These are phyloP conservation scores for Poeciliopsis paucimaculata DNA, from an alignment of 2,797 vertebrate genomes.

Conservation along the genomic window DNA sequence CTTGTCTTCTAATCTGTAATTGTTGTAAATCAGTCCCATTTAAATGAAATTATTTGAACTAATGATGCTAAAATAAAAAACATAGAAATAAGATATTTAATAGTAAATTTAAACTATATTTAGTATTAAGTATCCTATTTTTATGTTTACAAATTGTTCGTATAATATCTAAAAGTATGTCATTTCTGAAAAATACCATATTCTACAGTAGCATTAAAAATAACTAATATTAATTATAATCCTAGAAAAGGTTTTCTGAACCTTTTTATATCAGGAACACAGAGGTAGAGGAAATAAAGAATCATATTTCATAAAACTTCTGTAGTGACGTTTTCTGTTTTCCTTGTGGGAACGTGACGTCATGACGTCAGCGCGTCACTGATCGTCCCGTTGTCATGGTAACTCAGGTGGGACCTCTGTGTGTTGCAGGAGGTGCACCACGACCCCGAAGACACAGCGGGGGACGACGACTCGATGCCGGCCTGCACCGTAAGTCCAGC, in stretches of 20 bases:
- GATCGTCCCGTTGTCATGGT: background rate
- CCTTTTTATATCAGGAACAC: background rate
- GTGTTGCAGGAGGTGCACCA: slow-evolving; percentile 67
- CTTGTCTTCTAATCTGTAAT: too few relatives aligned
- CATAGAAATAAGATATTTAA: too few relatives aligned
- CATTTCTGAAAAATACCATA: background rate
- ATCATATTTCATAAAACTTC: too few relatives aligned
- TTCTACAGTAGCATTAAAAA: too few relatives aligned
- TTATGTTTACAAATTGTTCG: too few relatives aligned
- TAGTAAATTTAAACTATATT: too few relatives aligned
- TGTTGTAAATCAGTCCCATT: background rate
- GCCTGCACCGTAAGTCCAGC: slow-evolving; percentile 67
- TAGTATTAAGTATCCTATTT: too few relatives aligned
- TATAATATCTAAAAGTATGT: background rate
- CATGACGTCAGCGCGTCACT: too few relatives aligned
- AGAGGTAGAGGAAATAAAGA: too few relatives aligned
- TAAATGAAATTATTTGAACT: background rate
- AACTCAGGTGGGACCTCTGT: slow-evolving; percentile 14
- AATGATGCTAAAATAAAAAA: background rate
- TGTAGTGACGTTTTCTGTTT: background rate
- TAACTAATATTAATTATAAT: too few relatives aligned
- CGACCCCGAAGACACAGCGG: slow-evolving; percentile 70
- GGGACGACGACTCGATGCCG: slow-evolving; percentile 74
- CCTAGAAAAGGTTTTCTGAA: too few relatives aligned
- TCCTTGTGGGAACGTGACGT: background rate